Percentiles rank a stretch among this genome's conserved stretches.
Conservation (phyloP, 2,888 invertebrate genomes). For the Limnephilus lunatus region DNA sequence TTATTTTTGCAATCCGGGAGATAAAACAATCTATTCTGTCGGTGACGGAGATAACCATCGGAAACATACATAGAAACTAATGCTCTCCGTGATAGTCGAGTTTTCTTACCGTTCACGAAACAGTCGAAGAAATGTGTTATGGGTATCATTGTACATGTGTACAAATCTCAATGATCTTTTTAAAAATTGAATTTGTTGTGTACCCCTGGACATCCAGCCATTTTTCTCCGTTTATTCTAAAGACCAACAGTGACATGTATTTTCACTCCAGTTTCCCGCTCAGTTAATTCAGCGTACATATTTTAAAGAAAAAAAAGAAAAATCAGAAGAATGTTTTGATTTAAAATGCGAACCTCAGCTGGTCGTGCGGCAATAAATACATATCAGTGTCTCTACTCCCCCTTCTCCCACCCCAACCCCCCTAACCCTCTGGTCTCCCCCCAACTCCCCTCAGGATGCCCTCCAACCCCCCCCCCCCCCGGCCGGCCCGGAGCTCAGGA, state of each 20-base stretch:
- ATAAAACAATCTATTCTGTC: too few relatives aligned
- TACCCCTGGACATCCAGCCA: not conserved
- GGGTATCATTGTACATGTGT: too few relatives aligned
- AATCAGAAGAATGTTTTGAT: slow-evolving; percentile 56
- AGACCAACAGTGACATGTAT: slow-evolving; percentile 15
- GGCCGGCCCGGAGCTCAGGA: not conserved
- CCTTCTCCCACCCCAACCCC: not conserved
- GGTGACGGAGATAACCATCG: too few relatives aligned
- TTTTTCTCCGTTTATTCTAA: slow-evolving; percentile 36
- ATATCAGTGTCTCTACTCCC: slow-evolving; percentile 59
- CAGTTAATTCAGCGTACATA: slow-evolving; percentile 38
- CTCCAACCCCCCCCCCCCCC: not conserved
- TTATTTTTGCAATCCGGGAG: too few relatives aligned
- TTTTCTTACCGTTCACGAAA: too few relatives aligned
- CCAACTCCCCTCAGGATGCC: not conserved
- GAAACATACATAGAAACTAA: too few relatives aligned
- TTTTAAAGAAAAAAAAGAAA: slow-evolving; percentile 26
- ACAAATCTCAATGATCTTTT: not conserved
- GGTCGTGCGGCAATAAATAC: slow-evolving; percentile 63
- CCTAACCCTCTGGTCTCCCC: not conserved
- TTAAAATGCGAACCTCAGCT: slow-evolving; percentile 61
- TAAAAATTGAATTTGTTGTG: not conserved
- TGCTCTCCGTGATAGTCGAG: too few relatives aligned
- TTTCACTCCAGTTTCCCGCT: slow-evolving; percentile 4
- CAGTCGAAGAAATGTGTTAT: too few relatives aligned